Conservation (phyloP, 2,888 invertebrate species). For the Caenorhabditis japonica region DNA sequence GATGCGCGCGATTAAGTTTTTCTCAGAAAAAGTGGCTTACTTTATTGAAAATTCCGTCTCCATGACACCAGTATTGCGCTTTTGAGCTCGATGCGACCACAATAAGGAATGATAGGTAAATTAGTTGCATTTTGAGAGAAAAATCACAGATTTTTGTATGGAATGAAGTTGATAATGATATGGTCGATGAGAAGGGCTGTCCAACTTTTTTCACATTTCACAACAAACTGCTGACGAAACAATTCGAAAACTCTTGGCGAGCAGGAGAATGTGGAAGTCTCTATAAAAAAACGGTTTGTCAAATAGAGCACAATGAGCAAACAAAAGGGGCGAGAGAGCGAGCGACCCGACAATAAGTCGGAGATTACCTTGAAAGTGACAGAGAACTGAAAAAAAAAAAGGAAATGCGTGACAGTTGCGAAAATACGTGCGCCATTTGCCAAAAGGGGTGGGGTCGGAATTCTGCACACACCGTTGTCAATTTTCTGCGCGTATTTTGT, state of each 20-base stretch:
- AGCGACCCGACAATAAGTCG: slow-evolving; percentile 11
- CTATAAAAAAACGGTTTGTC: slow-evolving; percentile 37
- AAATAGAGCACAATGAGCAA: slow-evolving; percentile 23
- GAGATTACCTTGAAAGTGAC: slow-evolving; percentile 28
- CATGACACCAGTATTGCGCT: slow-evolving; percentile 50
- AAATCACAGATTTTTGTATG: slow-evolving; percentile 12
- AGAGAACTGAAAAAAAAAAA: neutral
- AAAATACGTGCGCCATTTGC: slow-evolving; percentile 1
- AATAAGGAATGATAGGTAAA: neutral
- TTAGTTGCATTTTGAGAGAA: neutral
- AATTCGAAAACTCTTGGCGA: no score
- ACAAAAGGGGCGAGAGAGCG: slow-evolving; percentile 16
- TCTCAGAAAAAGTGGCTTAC: no score
- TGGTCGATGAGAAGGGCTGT: slow-evolving; percentile 31
- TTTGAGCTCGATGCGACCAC: slow-evolving; percentile 14
- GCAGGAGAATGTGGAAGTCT: slow-evolving; percentile 16
- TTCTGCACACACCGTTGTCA: no score
- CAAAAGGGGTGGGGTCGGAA: no score
- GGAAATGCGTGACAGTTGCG: slow-evolving; percentile 10
- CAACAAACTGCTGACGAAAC: slow-evolving; percentile 7
- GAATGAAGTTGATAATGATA: slow-evolving; percentile 9
- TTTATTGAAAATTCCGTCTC: slow-evolving; percentile 45
- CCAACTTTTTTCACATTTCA: slow-evolving; percentile 39
- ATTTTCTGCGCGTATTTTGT: no score
- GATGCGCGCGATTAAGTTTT: no score